phyloP scores from a whole-genome alignment of 2,888 invertebrate species.

The Ormyrus thymus region DNA sequence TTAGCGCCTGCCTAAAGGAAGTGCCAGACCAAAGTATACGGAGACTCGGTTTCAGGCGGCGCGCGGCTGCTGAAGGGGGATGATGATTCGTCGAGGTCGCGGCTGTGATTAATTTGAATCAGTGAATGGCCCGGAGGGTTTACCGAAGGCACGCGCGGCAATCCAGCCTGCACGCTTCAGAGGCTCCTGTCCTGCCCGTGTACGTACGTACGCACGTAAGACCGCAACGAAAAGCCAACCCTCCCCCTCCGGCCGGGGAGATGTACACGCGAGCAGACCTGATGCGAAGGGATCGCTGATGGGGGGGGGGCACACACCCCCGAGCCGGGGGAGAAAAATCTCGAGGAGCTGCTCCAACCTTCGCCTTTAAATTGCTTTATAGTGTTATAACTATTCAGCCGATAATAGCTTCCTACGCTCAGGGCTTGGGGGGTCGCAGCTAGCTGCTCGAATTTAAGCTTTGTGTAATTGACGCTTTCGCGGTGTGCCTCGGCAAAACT shows the following conservation, averaged over 20 bases:
- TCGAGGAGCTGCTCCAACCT: slow-evolving; percentile 10
- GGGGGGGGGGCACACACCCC: neutral
- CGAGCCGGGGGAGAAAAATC: slow-evolving; percentile 32
- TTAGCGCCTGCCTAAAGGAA: neutral
- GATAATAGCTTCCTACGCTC: slow-evolving; percentile 48
- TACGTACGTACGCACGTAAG: slow-evolving; percentile 40
- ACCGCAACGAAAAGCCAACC: slow-evolving; percentile 64
- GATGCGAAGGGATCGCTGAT: neutral
- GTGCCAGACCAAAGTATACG: neutral
- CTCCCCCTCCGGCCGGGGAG: slow-evolving; percentile 54
- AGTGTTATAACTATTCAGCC: slow-evolving; percentile 49
- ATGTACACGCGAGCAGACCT: neutral
- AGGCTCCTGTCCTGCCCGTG: neutral
- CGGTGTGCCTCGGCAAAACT: no score
- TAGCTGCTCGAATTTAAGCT: neutral
- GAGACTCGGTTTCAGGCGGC: neutral
- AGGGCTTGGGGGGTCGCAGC: slow-evolving; percentile 8
- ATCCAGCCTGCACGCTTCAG: slow-evolving; percentile 58
- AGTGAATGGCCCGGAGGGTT: slow-evolving; percentile 73
- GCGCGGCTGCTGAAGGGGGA: slow-evolving; percentile 2
- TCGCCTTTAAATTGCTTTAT: slow-evolving; percentile 53
- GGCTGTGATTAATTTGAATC: slow-evolving; percentile 75
- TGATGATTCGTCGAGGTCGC: slow-evolving; percentile 55
- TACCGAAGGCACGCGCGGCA: slow-evolving; percentile 65
- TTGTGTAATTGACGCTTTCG: no score